These are phyloP conservation scores for Antigone vipio DNA, from an alignment of 2,113 vertebrate genomes.

Conservation along the genomic window DNA sequence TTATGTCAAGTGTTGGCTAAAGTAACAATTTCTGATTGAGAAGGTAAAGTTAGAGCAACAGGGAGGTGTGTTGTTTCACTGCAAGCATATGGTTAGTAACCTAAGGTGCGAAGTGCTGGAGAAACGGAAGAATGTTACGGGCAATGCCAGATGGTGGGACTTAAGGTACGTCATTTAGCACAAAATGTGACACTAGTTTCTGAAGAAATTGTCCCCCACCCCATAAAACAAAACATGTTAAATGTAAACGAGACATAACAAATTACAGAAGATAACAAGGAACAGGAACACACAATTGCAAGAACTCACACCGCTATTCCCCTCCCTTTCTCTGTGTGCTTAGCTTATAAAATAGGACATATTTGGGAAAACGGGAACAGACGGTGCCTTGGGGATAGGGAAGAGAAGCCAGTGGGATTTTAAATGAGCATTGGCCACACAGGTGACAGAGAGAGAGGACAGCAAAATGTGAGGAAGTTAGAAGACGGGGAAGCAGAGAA, in stretches of 20 bases:
- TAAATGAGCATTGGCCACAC: neutral
- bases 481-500: neutral
- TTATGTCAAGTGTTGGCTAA: neutral
- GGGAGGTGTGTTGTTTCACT: neutral
- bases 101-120: neutral
- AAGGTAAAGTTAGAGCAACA: neutral
- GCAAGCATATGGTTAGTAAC: constrained; percentile 49
- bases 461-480: neutral
- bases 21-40: constrained; percentile 36
- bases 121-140: neutral
- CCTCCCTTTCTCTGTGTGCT: neutral
- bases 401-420: neutral
- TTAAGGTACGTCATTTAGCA: neutral
- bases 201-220: neutral
- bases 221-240: neutral
- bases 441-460: neutral
- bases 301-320: neutral
- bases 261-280: neutral
- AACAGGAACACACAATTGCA: neutral
- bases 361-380: neutral
- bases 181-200: neutral
- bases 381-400: neutral
- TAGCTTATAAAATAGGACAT: neutral
- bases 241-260: neutral
- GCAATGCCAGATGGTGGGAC: neutral